These are phyloP conservation scores for Athalia circularis DNA, from an alignment of 2,888 invertebrate species.

Conservation along the genomic window DNA sequence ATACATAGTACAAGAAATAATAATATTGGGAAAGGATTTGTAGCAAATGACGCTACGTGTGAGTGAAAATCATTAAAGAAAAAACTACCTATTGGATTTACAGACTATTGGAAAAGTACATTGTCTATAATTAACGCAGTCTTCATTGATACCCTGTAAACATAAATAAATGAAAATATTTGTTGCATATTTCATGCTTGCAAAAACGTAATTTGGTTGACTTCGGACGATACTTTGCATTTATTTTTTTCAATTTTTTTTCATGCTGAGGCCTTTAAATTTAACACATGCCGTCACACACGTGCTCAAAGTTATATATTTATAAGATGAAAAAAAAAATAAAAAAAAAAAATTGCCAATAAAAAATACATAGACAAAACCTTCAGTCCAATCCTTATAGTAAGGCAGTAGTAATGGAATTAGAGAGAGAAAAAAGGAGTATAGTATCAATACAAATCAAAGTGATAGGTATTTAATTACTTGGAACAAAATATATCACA, in stretches of 20 bases:
- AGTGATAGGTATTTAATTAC: constrained; percentile 17
- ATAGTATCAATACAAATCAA: constrained; percentile 41
- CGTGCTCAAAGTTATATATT: constrained; percentile 53
- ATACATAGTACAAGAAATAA: no score
- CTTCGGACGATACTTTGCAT: no score
- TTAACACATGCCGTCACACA: constrained; percentile 59
- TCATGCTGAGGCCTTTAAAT: no score
- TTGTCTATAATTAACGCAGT: not conserved
- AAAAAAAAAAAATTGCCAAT: constrained; percentile 58
- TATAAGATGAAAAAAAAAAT: constrained; percentile 48
- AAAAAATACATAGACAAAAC: constrained; percentile 69
- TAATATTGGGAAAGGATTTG: not conserved
- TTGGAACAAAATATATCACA: constrained; percentile 4
- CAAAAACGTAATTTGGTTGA: no score
- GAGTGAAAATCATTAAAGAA: no score
- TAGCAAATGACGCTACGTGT: not conserved
- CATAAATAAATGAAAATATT: constrained; percentile 24
- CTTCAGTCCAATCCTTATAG: constrained; percentile 74
- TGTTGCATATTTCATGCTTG: constrained; percentile 10
- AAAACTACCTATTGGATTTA: not conserved
- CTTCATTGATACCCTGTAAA: constrained; percentile 46
- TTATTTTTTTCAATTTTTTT: no score
- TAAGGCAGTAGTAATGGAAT: constrained; percentile 70
- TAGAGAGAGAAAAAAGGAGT: constrained; percentile 60
- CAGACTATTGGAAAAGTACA: not conserved